Percentiles rank a stretch among this genome's conserved stretches.
Conservation (phyloP, 2,888 invertebrate species). For the Meteorus colon region DNA sequence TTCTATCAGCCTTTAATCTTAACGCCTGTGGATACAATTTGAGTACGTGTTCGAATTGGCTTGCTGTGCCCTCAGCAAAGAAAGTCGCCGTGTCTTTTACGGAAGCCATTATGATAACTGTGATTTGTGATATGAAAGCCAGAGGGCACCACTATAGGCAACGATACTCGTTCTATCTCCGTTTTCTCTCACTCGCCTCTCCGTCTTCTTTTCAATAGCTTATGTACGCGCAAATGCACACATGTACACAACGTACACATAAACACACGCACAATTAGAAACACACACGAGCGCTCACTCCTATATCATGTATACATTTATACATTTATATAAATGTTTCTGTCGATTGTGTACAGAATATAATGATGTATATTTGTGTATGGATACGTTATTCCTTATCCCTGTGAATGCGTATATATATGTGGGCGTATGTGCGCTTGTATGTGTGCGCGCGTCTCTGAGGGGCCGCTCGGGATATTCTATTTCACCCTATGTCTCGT, state of each 20-base stretch:
- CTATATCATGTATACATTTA: not conserved
- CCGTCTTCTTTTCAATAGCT: conserved; percentile 15
- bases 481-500: conserved; percentile 61
- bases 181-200: conserved; percentile 21
- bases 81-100: conserved; percentile 94
- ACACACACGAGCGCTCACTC: not conserved
- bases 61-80: conserved; percentile 91
- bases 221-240: not conserved
- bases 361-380: too few species aligned
- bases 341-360: too few species aligned
- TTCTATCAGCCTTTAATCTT: conserved; percentile 91
- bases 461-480: conserved; percentile 57
- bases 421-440: too few species aligned
- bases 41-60: conserved; percentile 90
- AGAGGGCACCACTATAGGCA: conserved; percentile 34
- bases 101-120: conserved; percentile 83
- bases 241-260: not conserved
- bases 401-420: not conserved
- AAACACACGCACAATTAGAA: not conserved
- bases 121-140: conserved; percentile 58
- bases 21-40: conserved; percentile 94
- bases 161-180: conserved; percentile 30
- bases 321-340: too few species aligned
- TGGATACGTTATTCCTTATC: conserved; percentile 12
- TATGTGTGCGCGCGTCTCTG: conserved; percentile 47